A percentile compares a stretch with the other conserved stretches of the same genome.
These are phyloP conservation scores for Polyodon spathula DNA, from an alignment of 2,113 vertebrate species.

Conservation along the genomic window DNA sequence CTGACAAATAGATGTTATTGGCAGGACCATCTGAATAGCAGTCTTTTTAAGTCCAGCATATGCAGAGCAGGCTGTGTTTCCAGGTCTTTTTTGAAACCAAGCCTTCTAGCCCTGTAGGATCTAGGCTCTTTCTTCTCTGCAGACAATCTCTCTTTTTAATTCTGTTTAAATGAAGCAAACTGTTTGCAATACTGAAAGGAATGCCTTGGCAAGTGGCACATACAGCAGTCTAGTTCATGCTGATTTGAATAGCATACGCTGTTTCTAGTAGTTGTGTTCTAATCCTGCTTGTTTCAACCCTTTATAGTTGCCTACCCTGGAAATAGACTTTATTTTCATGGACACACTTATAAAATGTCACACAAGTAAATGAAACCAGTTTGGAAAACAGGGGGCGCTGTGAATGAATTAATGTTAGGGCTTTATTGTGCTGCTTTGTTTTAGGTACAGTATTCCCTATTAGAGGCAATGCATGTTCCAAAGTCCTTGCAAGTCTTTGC, in stretches of 20 bases:
- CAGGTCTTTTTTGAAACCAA: not conserved
- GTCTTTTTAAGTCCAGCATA: not conserved
- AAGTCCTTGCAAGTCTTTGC: too few relatives aligned
- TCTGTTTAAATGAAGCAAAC: not conserved
- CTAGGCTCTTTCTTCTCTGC: not conserved
- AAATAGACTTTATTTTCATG: too few relatives aligned
- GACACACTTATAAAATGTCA: too few relatives aligned
- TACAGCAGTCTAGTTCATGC: not conserved
- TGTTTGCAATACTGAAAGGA: not conserved
- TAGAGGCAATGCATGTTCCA: too few relatives aligned
- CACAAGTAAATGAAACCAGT: too few relatives aligned
- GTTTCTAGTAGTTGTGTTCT: not conserved
- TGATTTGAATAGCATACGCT: not conserved
- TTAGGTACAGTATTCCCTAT: too few relatives aligned
- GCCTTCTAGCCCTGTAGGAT: not conserved
- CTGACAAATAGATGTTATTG: not conserved
- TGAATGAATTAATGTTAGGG: too few relatives aligned
- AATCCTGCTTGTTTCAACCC: too few relatives aligned
- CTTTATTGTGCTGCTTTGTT: too few relatives aligned
- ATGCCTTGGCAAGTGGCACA: not conserved
- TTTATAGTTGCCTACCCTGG: too few relatives aligned
- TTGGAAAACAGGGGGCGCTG: too few relatives aligned
- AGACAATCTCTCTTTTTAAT: not conserved
- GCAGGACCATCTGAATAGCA: not conserved
- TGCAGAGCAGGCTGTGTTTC: not conserved